Conservation (phyloP, 2,113 vertebrate species). For the Megaceryle maxima region DNA sequence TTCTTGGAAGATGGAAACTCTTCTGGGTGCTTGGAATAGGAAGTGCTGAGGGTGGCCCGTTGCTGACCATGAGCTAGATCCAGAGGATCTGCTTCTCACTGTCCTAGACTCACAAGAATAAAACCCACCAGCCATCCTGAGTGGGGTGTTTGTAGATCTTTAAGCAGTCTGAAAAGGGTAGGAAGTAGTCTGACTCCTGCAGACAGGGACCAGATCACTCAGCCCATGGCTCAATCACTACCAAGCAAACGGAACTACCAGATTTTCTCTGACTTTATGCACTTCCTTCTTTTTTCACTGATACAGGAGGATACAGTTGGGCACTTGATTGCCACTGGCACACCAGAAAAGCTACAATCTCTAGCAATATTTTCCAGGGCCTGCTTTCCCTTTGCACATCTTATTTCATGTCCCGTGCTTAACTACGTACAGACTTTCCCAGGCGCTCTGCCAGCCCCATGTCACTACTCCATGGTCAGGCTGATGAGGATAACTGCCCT, state of each 20-base stretch:
- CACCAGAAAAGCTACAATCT: not conserved
- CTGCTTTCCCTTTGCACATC: not conserved
- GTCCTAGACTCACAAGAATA: accelerated
- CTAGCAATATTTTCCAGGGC: not conserved
- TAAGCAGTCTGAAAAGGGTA: not conserved
- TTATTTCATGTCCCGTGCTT: not conserved
- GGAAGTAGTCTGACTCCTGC: not conserved
- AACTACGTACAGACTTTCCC: not conserved
- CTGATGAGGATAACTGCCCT: constrained; percentile 32
- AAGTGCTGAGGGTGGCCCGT: not conserved
- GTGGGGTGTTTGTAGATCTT: accelerated
- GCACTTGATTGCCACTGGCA: not conserved
- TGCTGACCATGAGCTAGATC: not conserved
- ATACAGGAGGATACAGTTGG: not conserved
- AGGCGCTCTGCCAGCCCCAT: not conserved
- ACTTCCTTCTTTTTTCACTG: not conserved
- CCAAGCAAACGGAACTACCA: not conserved
- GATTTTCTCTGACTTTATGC: not conserved
- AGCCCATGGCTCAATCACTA: not conserved
- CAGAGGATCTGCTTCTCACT: not conserved
- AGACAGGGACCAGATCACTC: not conserved
- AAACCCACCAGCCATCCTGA: not conserved
- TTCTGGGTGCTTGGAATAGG: accelerated
- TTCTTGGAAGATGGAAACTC: not conserved
- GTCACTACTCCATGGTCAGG: not conserved